phyloP scores from a whole-genome alignment of 2,888 invertebrate species.

The Acanthosepion pharaonis region DNA sequence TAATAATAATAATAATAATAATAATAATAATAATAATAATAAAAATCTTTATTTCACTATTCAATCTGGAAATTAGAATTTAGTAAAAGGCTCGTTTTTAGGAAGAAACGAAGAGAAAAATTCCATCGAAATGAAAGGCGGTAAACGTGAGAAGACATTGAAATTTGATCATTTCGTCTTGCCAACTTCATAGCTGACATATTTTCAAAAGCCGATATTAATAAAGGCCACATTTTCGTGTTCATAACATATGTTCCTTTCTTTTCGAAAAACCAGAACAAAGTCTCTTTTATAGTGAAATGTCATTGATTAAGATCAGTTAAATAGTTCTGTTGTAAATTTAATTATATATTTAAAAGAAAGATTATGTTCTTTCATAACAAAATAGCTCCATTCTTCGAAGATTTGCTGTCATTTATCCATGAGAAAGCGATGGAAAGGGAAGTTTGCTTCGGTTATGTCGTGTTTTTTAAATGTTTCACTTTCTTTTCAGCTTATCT shows the following conservation, averaged over 20 bases:
- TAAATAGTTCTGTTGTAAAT: not conserved
- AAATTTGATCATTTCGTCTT: not conserved
- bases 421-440: not conserved
- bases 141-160: not conserved
- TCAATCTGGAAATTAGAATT: not conserved
- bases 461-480: not conserved
- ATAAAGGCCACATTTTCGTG: not conserved
- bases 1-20: too few relatives aligned
- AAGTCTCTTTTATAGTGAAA: not conserved
- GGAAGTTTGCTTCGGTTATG: not conserved
- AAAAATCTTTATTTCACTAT: not conserved
- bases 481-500: not conserved
- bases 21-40: too few relatives aligned
- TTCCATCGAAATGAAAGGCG: not conserved
- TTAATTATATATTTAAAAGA: not conserved
- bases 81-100: not conserved
- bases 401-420: not conserved
- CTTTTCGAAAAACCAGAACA: not conserved
- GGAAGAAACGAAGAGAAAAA: not conserved
- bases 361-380: not conserved
- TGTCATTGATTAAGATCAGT: not conserved
- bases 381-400: not conserved
- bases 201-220: not conserved
- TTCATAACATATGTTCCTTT: not conserved
- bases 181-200: not conserved